phyloP scores from a whole-genome alignment of 2,888 invertebrate genomes.

The Tillus elongatus region DNA sequence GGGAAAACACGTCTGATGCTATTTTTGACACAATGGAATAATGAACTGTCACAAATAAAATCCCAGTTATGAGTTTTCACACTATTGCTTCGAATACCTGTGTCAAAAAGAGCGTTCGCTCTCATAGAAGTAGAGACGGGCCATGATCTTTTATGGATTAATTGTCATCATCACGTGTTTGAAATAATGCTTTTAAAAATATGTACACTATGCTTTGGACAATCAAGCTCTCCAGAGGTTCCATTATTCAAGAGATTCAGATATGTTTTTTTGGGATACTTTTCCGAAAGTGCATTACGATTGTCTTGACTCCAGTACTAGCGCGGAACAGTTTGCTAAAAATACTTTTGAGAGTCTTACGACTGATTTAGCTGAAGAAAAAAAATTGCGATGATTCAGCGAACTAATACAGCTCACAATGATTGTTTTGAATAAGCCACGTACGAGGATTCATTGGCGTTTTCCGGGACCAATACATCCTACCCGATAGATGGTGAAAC shows the following conservation, averaged over 20 bases:
- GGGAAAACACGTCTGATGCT: conserved; percentile 5
- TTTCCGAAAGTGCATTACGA: no score
- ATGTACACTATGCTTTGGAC: conserved; percentile 1
- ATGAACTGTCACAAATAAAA: conserved; percentile 3
- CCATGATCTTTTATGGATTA: neutral
- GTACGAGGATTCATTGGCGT: conserved; percentile 2
- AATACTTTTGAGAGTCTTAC: no score
- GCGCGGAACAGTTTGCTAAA: conserved; percentile 1
- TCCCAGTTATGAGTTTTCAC: conserved; percentile 6
- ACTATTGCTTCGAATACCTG: conserved; percentile 4
- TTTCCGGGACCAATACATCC: conserved; percentile 1
- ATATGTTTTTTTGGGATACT: neutral
- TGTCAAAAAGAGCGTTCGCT: conserved; percentile 1
- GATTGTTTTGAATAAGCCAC: conserved; percentile 1
- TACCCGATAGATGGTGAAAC: conserved; percentile 2
- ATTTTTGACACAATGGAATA: conserved; percentile 5
- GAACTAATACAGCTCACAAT: conserved; percentile 1
- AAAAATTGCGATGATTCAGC: neutral
- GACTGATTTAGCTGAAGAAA: neutral
- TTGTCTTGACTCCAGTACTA: conserved; percentile 3
- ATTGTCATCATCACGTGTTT: conserved; percentile 1
- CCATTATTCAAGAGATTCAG: conserved; percentile 3
- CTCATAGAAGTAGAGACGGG: conserved; percentile 2
- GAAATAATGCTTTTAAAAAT: neutral
- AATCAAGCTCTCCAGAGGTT: conserved; percentile 1